phyloP scores from a whole-genome alignment of 2,113 vertebrate species.

The Callipepla californica region DNA sequence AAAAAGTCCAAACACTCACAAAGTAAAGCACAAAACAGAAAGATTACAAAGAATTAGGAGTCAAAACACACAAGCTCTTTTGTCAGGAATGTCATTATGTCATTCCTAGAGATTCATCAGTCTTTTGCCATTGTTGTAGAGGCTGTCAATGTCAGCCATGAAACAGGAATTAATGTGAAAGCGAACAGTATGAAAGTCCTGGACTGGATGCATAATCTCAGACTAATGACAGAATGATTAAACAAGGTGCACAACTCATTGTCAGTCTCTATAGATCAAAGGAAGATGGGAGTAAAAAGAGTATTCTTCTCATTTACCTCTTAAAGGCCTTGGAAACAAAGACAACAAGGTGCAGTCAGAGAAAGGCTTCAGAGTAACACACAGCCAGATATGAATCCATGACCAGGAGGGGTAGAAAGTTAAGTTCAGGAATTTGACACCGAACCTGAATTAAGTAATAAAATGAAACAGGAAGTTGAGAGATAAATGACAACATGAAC shows the following conservation, averaged over 20 bases:
- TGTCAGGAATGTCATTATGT: not conserved
- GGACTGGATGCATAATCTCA: not conserved
- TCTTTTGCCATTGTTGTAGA: not conserved
- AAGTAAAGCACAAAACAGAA: not conserved
- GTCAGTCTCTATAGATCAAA: not conserved
- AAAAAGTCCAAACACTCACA: not conserved
- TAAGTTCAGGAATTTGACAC: not conserved
- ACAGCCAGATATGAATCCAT: not conserved
- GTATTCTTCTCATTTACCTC: not conserved
- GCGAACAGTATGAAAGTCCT: not conserved
- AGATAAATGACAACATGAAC: not conserved
- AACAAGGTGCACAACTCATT: not conserved
- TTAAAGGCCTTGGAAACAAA: not conserved
- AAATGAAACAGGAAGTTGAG: not conserved
- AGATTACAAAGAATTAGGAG: not conserved
- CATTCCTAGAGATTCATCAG: not conserved
- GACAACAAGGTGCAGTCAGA: not conserved
- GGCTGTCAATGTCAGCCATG: not conserved
- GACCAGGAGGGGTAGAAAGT: not conserved
- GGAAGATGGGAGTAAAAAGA: not conserved
- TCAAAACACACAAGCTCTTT: not conserved
- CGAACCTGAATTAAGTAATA: not conserved
- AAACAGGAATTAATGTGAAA: not conserved
- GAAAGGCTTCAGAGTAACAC: not conserved
- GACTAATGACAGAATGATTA: not conserved